phyloP scores from a whole-genome alignment of 2,888 invertebrate genomes.

The Drosophila lacicola region DNA sequence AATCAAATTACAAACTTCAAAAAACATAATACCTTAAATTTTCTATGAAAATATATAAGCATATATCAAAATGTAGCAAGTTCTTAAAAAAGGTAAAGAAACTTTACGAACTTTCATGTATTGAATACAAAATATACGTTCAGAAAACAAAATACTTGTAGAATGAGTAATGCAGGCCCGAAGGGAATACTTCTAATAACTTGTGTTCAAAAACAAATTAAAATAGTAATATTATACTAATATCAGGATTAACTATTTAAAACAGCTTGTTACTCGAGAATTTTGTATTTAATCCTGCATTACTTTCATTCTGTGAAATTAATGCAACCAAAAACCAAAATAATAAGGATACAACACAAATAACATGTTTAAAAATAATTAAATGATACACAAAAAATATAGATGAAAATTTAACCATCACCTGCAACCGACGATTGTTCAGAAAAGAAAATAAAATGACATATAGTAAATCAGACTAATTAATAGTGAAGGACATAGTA shows the following conservation, averaged over 20 bases:
- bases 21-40: constrained; percentile 6
- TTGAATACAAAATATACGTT: too few species aligned
- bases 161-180: constrained; percentile 22
- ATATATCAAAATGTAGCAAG: background rate
- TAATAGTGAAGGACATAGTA: constrained; percentile 1
- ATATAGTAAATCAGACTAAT: constrained; percentile 10
- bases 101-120: too few species aligned
- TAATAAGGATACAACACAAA: background rate
- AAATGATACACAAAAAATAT: background rate
- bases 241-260: too few species aligned
- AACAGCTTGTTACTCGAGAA: background rate
- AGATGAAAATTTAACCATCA: background rate
- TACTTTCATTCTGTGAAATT: constrained; percentile 2
- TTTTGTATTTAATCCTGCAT: constrained; percentile 1
- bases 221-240: too few species aligned
- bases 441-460: constrained; percentile 5
- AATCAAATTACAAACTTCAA: constrained; percentile 9
- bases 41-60: background rate
- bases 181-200: background rate
- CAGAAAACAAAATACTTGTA: background rate
- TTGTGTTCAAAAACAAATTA: too few species aligned
- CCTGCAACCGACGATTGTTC: constrained; percentile 1
- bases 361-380: background rate
- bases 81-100: background rate
- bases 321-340: background rate